A percentile compares a stretch with the other conserved stretches of the same genome.
Conservation (phyloP, 2,888 invertebrate genomes). For the Poecilus cupreus region DNA sequence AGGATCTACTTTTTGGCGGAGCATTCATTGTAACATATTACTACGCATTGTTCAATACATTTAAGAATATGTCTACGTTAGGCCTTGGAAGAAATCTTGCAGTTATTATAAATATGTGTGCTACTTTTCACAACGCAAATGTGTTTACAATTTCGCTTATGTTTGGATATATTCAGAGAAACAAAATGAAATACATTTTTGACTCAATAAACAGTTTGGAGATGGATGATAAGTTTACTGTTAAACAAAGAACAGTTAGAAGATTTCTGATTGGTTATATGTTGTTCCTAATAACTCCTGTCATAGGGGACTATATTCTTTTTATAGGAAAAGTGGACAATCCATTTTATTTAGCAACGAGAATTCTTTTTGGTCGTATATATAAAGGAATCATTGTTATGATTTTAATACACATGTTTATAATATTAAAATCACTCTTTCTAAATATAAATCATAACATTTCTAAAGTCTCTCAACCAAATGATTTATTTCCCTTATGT, state of each 20-base stretch:
- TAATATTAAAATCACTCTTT: not conserved
- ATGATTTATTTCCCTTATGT: not conserved
- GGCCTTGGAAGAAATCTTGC: not conserved
- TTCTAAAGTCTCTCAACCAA: not conserved
- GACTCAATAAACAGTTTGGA: not conserved
- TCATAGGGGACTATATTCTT: not conserved
- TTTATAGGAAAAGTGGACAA: not conserved
- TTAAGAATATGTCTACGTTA: not conserved
- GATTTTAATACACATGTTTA: not conserved
- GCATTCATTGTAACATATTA: not conserved
- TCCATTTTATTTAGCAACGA: not conserved
- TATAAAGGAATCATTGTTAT: conserved; percentile 12
- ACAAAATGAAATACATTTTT: not conserved
- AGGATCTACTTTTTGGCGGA: not conserved
- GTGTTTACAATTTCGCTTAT: not conserved
- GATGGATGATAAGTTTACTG: not conserved
- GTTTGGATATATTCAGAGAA: not conserved
- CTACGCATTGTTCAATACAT: not conserved
- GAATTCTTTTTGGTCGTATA: not conserved
- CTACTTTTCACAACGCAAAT: not conserved
- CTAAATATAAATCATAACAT: not conserved
- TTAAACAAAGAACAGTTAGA: not conserved
- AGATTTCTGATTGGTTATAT: not conserved
- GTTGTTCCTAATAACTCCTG: not conserved
- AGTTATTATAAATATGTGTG: not conserved